phyloP scores from a whole-genome alignment of 2,888 invertebrate species.

The Nomada lathburiana region DNA sequence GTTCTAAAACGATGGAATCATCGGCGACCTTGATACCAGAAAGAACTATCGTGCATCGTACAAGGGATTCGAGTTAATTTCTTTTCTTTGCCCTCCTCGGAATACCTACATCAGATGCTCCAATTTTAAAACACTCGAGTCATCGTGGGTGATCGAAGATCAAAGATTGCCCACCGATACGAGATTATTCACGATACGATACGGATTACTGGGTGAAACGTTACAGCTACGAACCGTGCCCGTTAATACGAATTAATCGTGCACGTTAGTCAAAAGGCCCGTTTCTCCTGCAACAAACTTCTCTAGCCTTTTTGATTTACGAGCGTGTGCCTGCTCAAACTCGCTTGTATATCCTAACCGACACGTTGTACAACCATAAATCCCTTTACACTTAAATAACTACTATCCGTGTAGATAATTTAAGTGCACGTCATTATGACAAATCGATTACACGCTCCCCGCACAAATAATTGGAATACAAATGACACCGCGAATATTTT shows the following conservation, averaged over 20 bases:
- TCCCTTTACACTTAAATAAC: conserved; percentile 63
- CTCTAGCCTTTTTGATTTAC: conserved; percentile 65
- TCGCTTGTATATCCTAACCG: conserved; percentile 61
- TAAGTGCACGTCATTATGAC: conserved; percentile 68
- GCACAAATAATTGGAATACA: conserved; percentile 63
- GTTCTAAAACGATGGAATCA: conserved; percentile 66
- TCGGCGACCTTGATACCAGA: conserved; percentile 57
- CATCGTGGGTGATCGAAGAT: conserved; percentile 2
- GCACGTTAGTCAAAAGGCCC: conserved; percentile 51
- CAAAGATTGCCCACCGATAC: background rate
- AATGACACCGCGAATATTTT: conserved; percentile 62
- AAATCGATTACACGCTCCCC: conserved; percentile 69
- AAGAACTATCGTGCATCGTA: conserved; percentile 3
- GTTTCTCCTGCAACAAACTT: conserved; percentile 58
- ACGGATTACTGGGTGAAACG: background rate
- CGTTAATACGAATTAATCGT: conserved; percentile 55
- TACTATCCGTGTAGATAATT: conserved; percentile 66
- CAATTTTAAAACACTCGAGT: background rate
- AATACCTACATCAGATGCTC: background rate
- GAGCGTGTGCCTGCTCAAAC: conserved; percentile 43
- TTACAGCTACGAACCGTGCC: background rate
- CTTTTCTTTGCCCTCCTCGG: background rate
- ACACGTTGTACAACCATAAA: conserved; percentile 68
- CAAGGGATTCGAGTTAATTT: background rate
- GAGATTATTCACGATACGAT: background rate